Conservation (phyloP, 1,140 invertebrate genomes). For the Euura lappo region DNA sequence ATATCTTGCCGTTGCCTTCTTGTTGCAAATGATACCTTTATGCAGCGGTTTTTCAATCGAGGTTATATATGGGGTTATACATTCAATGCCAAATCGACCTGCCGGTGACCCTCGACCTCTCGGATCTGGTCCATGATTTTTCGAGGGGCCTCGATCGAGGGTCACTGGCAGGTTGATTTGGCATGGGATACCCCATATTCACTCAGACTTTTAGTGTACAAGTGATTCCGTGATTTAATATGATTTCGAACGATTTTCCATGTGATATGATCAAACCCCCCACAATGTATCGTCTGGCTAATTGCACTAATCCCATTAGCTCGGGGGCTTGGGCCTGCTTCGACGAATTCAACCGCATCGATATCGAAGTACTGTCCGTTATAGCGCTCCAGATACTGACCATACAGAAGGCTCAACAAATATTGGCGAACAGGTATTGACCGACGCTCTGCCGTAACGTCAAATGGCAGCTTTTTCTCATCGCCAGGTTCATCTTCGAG, state of each 20-base stretch:
- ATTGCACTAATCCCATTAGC: too few species aligned
- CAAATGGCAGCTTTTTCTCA: neutral
- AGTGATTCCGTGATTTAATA: too few species aligned
- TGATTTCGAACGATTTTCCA: conserved; percentile 43
- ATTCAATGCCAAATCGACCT: conserved; percentile 26
- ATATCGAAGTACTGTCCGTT: conserved; percentile 71
- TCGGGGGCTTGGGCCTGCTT: conserved; percentile 80
- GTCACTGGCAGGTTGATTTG: too few species aligned
- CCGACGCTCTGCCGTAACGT: too few species aligned
- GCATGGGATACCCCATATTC: too few species aligned
- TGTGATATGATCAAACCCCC: too few species aligned
- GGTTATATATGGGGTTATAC: conserved; percentile 17
- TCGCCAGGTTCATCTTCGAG: conserved; percentile 68
- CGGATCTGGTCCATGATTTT: neutral
- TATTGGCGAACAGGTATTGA: conserved; percentile 47
- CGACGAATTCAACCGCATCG: conserved; percentile 80
- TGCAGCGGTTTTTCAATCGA: neutral
- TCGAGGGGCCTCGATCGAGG: too few species aligned
- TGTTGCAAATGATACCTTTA: neutral
- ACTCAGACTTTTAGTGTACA: too few species aligned
- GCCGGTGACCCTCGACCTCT: too few species aligned
- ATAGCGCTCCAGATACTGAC: conserved; percentile 70
- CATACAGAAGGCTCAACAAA: conserved; percentile 66
- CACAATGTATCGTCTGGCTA: too few species aligned
- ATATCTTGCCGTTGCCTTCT: neutral